phyloP scores from a whole-genome alignment of 2,888 invertebrate species.

The Apamea monoglypha region DNA sequence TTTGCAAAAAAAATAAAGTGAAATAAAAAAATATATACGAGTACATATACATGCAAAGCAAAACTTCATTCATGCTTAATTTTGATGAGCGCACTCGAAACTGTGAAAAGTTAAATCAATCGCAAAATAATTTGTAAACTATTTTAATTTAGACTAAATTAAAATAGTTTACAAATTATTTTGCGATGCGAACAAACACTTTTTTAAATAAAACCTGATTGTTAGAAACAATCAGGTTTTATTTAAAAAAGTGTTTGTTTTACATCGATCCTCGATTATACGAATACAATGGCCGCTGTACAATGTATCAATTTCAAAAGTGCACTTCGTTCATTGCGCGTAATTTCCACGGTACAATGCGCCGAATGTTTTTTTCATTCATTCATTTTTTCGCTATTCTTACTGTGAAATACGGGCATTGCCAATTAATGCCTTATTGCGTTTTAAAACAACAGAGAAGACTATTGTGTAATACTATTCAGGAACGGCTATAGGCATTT shows the following conservation, averaged over 20 bases:
- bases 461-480: slow-evolving; percentile 2
- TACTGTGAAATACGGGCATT: slow-evolving; percentile 18
- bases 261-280: slow-evolving; percentile 18
- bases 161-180: too few relatives aligned
- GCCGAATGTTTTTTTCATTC: slow-evolving; percentile 16
- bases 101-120: slow-evolving; percentile 39
- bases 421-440: slow-evolving; percentile 27
- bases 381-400: slow-evolving; percentile 28
- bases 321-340: slow-evolving; percentile 14
- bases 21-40: too few relatives aligned
- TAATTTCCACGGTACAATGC: slow-evolving; percentile 31
- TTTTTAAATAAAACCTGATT: too few relatives aligned
- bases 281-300: slow-evolving; percentile 7
- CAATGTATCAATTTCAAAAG: slow-evolving; percentile 15
- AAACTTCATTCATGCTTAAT: slow-evolving; percentile 8
- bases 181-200: too few relatives aligned
- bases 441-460: slow-evolving; percentile 16
- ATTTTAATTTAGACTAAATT: slow-evolving; percentile 40
- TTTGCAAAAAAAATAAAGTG: neutral
- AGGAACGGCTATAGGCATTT: neutral
- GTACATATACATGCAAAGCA: neutral
- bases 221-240: slow-evolving; percentile 25
- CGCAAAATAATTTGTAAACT: slow-evolving; percentile 34
- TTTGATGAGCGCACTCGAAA: slow-evolving; percentile 2
- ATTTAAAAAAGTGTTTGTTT: slow-evolving; percentile 33